phyloP scores from a whole-genome alignment of 2,888 invertebrate genomes.

The Rutpela maculata region DNA sequence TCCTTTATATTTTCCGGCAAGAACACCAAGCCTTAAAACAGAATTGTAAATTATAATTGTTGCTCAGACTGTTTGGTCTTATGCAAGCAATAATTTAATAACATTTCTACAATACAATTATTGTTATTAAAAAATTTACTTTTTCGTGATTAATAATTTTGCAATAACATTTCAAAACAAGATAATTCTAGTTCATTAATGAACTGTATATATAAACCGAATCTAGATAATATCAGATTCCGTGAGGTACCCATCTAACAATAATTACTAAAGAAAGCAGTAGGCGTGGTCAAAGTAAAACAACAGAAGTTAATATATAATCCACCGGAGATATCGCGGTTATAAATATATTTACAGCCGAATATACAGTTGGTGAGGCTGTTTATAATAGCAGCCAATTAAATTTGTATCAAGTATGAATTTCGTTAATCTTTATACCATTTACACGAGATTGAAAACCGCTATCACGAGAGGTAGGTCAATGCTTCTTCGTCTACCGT shows the following conservation, averaged over 20 bases:
- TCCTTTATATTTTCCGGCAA: no score
- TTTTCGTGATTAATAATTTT: slow-evolving; percentile 39
- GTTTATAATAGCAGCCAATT: slow-evolving; percentile 12
- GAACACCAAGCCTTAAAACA: background rate
- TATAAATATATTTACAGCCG: slow-evolving; percentile 15
- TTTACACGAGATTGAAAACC: slow-evolving; percentile 41
- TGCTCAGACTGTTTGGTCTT: background rate
- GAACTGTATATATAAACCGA: slow-evolving; percentile 48
- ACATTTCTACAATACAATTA: slow-evolving; percentile 13
- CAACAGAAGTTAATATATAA: slow-evolving; percentile 62
- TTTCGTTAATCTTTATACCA: background rate
- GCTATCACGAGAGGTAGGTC: slow-evolving; percentile 31
- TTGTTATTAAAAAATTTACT: slow-evolving; percentile 22
- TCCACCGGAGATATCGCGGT: slow-evolving; percentile 37
- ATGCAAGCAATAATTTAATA: slow-evolving; percentile 14
- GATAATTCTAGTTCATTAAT: slow-evolving; percentile 28
- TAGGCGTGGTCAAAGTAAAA: slow-evolving; percentile 62
- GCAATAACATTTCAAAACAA: slow-evolving; percentile 37
- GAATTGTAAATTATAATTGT: background rate
- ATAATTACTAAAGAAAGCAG: slow-evolving; percentile 65
- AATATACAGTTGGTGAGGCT: slow-evolving; percentile 9
- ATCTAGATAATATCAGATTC: slow-evolving; percentile 61
- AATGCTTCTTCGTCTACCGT: background rate
- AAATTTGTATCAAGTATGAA: slow-evolving; percentile 19
- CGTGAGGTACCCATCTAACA: slow-evolving; percentile 62